These are phyloP conservation scores for Athripsodes cinereus DNA, from an alignment of 2,888 invertebrate genomes.

Conservation along the genomic window DNA sequence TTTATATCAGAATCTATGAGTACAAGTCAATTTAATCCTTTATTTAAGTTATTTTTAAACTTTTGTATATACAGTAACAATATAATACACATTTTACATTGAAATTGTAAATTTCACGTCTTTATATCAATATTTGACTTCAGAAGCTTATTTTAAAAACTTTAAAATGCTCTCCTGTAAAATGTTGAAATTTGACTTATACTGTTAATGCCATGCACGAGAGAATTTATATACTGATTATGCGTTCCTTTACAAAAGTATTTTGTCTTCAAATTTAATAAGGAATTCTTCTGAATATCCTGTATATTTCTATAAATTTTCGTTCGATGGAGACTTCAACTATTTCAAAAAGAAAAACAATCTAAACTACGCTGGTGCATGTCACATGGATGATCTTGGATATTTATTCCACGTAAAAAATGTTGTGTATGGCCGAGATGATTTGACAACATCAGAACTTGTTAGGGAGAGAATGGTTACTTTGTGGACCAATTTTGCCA, in stretches of 20 bases:
- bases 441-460: neutral
- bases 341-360: constrained; percentile 43
- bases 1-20: too few relatives aligned
- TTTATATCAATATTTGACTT: too few relatives aligned
- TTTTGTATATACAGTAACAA: too few relatives aligned
- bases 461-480: constrained; percentile 30
- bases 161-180: too few relatives aligned
- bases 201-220: too few relatives aligned
- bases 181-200: too few relatives aligned
- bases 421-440: neutral
- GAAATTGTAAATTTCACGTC: too few relatives aligned
- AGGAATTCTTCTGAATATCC: constrained; percentile 37
- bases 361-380: constrained; percentile 46
- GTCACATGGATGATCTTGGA: constrained; percentile 56
- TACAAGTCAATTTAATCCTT: too few relatives aligned
- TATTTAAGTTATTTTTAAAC: too few relatives aligned
- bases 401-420: constrained; percentile 45
- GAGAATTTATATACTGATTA: constrained; percentile 48
- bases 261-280: constrained; percentile 36
- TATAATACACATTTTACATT: too few relatives aligned
- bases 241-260: constrained; percentile 40
- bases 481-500: constrained; percentile 28
- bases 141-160: too few relatives aligned
- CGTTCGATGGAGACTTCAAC: constrained; percentile 51
- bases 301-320: constrained; percentile 53